Base-by-base conservation (phyloP, 1,140 invertebrate species). In the Trichonephila clavipes region DNA sequence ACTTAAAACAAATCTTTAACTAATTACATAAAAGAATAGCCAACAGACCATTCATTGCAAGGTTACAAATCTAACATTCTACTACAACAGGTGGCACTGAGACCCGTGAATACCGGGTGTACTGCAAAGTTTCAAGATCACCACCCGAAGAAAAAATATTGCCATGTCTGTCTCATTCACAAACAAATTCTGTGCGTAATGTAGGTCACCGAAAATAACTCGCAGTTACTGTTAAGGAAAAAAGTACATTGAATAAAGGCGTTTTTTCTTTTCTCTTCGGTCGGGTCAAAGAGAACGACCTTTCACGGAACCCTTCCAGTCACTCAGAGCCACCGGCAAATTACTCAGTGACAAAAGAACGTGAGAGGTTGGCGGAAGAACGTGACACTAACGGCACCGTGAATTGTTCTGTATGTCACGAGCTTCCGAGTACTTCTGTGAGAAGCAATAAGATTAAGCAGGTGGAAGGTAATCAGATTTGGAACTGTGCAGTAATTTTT, bases 231-330 rank as follows among this genome's bases (percentile, higher is more conserved):
- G 51, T 51, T 51, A 51, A 51, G 51, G 51, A 51, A 51, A 51
- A 51, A 51, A 8, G 51, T 64, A 6, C 62, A 0, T 28, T 12
- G 28, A 34, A 34, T 34, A 34, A 40, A 72, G 69, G 69, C 69
- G 69, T 72, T 72, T 28, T 72, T 34, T 34, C 69, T 72, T 10
- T 72, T 14, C 12, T 14, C 69, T 72, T 12, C 44, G 51, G 82
- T 16, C 88, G 40, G 88, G 88, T 89, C 88, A 89, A 51, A 89
- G 88, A 89, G 88, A 89, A 89, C 88, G 88, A 89, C 88, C 88
- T 89, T 77, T 89, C 44, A 34, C 88, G 88, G 88, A 89, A 89
- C 88, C 61, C 82, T 85, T 85, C 58, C 69, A 72, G 69, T 72
- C 69, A 72, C 69, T 28, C 4, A 34, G n/a, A 34, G 69, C 69